Conservation (phyloP, 2,113 vertebrate genomes). For the Marmota flaviventris region DNA sequence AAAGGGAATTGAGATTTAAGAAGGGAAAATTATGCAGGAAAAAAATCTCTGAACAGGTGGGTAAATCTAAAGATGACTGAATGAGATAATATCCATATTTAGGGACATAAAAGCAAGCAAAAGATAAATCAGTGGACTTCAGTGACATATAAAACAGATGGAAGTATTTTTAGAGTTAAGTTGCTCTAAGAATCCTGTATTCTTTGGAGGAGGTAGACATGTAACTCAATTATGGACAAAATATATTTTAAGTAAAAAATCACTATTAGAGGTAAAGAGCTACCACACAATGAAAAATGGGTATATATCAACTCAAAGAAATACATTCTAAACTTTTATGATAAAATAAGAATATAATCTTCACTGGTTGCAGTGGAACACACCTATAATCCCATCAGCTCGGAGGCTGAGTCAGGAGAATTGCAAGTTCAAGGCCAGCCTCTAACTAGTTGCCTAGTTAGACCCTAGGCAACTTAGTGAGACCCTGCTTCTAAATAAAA, state of each 20-base stretch:
- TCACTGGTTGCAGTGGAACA: too few relatives aligned
- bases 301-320: neutral
- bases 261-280: neutral
- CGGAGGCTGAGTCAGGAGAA: too few relatives aligned
- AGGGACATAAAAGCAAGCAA: neutral
- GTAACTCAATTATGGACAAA: constrained; percentile 1
- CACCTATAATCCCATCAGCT: too few relatives aligned
- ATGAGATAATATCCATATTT: neutral
- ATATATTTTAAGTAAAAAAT: neutral
- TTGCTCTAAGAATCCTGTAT: neutral
- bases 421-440: too few relatives aligned
- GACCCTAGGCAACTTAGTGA: too few relatives aligned
- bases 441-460: too few relatives aligned
- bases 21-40: neutral
- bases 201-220: neutral
- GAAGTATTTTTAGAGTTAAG: neutral
- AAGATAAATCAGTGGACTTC: neutral
- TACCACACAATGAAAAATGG: neutral
- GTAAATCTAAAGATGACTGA: neutral
- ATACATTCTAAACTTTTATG: neutral
- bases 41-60: neutral
- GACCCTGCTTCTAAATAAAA: too few relatives aligned
- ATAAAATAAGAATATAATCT: neutral
- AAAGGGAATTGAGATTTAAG: constrained; percentile 34
- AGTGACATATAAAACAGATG: neutral